A percentile compares a stretch with the other conserved stretches of the same genome.
Evolutionary conservation across 2,797 vertebrate genomes (phyloP).

Genomic region (Eleutherodactylus coqui): DNA sequence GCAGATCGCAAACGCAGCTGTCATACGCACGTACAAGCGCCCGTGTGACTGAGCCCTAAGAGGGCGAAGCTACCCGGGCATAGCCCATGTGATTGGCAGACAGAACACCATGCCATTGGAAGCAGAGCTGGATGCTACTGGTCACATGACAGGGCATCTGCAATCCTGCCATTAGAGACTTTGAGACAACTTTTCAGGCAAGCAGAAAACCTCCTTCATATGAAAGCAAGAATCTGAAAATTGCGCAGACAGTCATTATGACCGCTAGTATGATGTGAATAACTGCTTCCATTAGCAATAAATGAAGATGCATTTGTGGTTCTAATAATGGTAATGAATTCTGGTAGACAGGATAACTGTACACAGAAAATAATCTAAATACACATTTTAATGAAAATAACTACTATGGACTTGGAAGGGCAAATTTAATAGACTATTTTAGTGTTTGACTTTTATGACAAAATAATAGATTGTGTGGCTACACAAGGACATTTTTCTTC

Average conservation of each 20-base stretch:
- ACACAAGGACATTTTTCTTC: slow-evolving; percentile 47
- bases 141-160: too few species aligned
- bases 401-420: slow-evolving; percentile 36
- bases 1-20: too few species aligned
- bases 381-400: slow-evolving; percentile 14
- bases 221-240: neutral
- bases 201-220: neutral
- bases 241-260: neutral
- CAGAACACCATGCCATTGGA: too few species aligned
- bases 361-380: neutral
- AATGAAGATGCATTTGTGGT: neutral
- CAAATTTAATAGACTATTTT: slow-evolving; percentile 32
- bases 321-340: slow-evolving; percentile 16
- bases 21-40: too few species aligned
- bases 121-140: too few species aligned
- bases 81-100: too few species aligned
- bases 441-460: slow-evolving; percentile 17
- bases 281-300: slow-evolving; percentile 9
- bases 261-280: neutral
- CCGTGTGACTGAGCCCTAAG: too few species aligned
- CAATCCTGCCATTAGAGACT: too few species aligned
- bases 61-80: too few species aligned
- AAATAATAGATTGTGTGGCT: slow-evolving; percentile 45
- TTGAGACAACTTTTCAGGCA: too few species aligned
- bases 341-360: neutral